Evolutionary conservation across 2,888 invertebrate genomes (phyloP).

Genomic region (Hoplodrina ambigua): DNA sequence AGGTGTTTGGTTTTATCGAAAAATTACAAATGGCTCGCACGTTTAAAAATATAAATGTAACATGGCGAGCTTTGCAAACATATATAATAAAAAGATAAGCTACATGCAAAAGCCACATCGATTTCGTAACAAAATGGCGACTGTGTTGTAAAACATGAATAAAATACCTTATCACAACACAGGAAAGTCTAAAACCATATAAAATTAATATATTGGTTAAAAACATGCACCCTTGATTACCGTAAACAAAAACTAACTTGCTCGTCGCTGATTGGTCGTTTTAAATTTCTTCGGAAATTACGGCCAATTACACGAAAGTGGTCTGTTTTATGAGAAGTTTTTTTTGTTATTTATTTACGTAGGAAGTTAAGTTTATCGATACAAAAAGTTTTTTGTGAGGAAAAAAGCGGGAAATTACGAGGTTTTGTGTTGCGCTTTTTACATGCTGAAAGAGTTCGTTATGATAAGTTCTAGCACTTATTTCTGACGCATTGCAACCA

Average conservation of each 20-base stretch:
- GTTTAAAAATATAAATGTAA: conserved; percentile 28
- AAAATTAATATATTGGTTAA: conserved; percentile 25
- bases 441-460: not conserved
- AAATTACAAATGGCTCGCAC: conserved; percentile 35
- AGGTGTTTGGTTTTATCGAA: conserved; percentile 49
- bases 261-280: conserved; percentile 53
- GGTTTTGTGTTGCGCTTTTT: not conserved
- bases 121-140: conserved; percentile 56
- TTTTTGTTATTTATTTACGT: conserved; percentile 40
- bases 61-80: conserved; percentile 41
- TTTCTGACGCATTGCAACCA: too few relatives aligned
- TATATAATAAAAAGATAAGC: conserved; percentile 49
- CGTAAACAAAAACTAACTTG: conserved; percentile 55
- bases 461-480: not conserved
- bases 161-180: conserved; percentile 31
- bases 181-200: conserved; percentile 36
- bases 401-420: not conserved
- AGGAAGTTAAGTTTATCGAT: conserved; percentile 12
- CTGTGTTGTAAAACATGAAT: conserved; percentile 1
- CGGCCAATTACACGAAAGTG: conserved; percentile 49
- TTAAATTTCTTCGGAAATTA: conserved; percentile 31
- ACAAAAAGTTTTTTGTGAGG: conserved; percentile 6
- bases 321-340: conserved; percentile 24
- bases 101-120: conserved; percentile 61
- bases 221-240: conserved; percentile 56